Conservation (phyloP, 2,113 vertebrate genomes). For the Psettodes erumei region DNA sequence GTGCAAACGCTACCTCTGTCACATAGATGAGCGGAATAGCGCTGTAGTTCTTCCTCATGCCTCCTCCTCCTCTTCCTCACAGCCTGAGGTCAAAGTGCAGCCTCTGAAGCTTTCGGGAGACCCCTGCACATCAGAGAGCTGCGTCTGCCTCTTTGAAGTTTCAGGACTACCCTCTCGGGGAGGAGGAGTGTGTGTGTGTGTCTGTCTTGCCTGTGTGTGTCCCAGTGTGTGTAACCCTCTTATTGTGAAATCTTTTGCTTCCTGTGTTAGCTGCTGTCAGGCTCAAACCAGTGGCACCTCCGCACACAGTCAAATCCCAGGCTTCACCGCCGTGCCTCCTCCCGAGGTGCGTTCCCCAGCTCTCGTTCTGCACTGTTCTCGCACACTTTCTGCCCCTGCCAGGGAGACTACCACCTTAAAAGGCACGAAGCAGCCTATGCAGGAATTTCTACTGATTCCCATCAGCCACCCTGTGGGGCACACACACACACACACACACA, state of each 20-base stretch:
- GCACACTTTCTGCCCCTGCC: slow-evolving; percentile 5
- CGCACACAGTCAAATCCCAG: slow-evolving; percentile 12
- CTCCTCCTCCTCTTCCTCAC: slow-evolving; percentile 62
- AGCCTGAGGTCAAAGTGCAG: slow-evolving; percentile 67
- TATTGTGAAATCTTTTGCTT: slow-evolving; percentile 68
- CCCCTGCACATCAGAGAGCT: slow-evolving; percentile 39
- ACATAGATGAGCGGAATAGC: slow-evolving; percentile 75
- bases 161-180: slow-evolving; percentile 30
- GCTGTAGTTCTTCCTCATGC: slow-evolving; percentile 78
- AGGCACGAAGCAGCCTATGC: slow-evolving; percentile 47
- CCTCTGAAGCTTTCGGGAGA: slow-evolving; percentile 22
- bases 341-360: slow-evolving; percentile 22
- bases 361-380: slow-evolving; percentile 6
- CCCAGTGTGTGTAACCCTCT: slow-evolving; percentile 34
- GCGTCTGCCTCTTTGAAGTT: slow-evolving; percentile 48
- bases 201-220: neutral
- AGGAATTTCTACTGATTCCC: slow-evolving; percentile 38
- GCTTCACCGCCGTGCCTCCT: neutral
- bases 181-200: slow-evolving; percentile 30
- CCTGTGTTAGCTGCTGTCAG: slow-evolving; percentile 50
- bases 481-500: slow-evolving; percentile 10
- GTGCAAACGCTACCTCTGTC: slow-evolving; percentile 72
- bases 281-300: slow-evolving; percentile 7
- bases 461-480: slow-evolving; percentile 44
- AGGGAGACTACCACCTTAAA: slow-evolving; percentile 61